A percentile compares a stretch with the other conserved stretches of the same genome.
These are phyloP conservation scores for Enteromius treurensis DNA, from an alignment of 2,797 vertebrate genomes.

Conservation along the genomic window DNA sequence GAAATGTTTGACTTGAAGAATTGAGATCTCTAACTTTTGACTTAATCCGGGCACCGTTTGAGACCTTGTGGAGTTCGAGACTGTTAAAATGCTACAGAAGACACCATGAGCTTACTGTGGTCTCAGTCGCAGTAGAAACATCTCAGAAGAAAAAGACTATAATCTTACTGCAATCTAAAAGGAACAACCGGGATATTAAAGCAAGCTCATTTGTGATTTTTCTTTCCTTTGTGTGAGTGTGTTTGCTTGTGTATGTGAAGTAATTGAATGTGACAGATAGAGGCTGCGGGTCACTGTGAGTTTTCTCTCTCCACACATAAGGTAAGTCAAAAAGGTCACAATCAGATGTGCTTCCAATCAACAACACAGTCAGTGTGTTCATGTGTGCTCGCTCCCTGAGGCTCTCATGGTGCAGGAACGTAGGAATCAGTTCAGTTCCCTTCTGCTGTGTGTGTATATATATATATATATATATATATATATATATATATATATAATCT, in stretches of 20 bases:
- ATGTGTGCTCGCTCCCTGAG: neutral
- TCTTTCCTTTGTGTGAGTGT: neutral
- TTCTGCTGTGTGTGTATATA: neutral
- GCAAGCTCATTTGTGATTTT: conserved; percentile 8
- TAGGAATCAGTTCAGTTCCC: neutral
- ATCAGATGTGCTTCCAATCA: conserved; percentile 30
- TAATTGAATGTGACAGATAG: conserved; percentile 28
- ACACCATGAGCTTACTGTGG: neutral
- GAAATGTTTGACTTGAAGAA: neutral
- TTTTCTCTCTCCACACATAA: conserved; percentile 23
- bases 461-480: neutral
- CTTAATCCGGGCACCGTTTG: neutral
- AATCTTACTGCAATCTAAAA: neutral
- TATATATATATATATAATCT: neutral
- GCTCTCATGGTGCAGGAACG: neutral
- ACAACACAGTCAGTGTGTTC: conserved; percentile 4
- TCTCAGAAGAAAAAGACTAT: neutral
- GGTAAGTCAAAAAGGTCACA: conserved; percentile 34
- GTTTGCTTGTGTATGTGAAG: neutral
- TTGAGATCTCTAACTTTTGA: neutral
- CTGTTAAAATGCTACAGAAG: neutral
- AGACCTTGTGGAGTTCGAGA: neutral
- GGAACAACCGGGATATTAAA: neutral
- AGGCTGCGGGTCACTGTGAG: conserved; percentile 22
- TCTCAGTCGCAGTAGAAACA: neutral